Conservation (phyloP, 2,113 vertebrate genomes). For the Casuarius casuarius region DNA sequence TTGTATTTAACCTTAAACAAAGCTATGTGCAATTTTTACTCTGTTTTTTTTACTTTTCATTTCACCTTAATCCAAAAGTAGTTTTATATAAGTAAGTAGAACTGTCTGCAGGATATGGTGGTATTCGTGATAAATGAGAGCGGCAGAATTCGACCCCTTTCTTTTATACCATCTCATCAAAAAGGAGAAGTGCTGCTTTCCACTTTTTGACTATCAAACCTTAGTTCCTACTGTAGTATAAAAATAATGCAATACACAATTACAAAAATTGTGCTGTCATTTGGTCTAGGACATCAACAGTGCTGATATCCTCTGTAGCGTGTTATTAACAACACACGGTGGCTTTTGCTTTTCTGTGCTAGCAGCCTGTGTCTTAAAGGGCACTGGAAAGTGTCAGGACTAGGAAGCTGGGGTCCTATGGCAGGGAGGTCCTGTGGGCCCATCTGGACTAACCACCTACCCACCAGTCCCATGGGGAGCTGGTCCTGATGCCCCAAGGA, state of each 20-base stretch:
- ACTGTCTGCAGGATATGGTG: background rate
- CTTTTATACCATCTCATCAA: background rate
- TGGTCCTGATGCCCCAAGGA: background rate
- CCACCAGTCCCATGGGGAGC: background rate
- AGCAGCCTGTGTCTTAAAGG: rapidly evolving
- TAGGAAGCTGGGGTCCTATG: background rate
- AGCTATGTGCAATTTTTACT: background rate
- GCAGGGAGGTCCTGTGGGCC: background rate
- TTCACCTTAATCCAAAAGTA: background rate
- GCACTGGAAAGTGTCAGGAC: background rate
- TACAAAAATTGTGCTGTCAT: background rate
- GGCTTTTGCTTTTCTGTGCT: background rate
- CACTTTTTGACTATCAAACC: background rate
- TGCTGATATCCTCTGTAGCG: background rate
- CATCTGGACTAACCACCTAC: background rate
- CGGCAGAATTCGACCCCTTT: background rate
- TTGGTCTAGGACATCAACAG: background rate
- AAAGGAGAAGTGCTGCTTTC: background rate
- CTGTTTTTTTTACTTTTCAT: background rate
- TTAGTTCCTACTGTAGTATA: background rate
- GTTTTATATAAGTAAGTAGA: background rate
- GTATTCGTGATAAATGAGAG: background rate
- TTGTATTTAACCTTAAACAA: background rate
- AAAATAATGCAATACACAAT: background rate
- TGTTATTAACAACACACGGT: background rate